Percentiles rank a stretch among this genome's conserved stretches.
Evolutionary conservation across 1,140 invertebrate genomes (phyloP).

Genomic region (Druon quercuslanigerum): DNA sequence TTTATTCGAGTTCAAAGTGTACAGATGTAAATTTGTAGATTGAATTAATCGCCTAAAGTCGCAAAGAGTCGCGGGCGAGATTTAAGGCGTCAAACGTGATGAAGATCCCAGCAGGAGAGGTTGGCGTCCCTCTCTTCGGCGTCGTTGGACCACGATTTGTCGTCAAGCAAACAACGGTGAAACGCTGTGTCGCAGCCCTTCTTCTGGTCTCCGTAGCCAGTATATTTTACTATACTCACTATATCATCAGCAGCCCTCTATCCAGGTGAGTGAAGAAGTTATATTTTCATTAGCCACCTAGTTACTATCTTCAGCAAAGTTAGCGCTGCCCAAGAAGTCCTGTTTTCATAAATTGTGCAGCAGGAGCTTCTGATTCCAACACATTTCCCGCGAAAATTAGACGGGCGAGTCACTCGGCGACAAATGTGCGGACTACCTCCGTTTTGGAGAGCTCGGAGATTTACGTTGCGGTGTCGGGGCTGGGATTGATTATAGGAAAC

Average conservation of each 20-base stretch:
- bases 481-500: constrained; percentile 28
- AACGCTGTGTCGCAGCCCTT: constrained; percentile 82
- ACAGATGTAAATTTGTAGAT: not conserved
- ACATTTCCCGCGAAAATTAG: not conserved
- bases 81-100: constrained; percentile 52
- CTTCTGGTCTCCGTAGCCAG: constrained; percentile 82
- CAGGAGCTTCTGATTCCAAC: not conserved
- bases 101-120: constrained; percentile 69
- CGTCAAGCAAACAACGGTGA: constrained; percentile 82
- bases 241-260: constrained; percentile 82
- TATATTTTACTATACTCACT: constrained; percentile 85
- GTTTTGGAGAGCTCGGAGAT: not conserved
- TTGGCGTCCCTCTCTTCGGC: constrained; percentile 69
- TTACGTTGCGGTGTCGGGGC: not conserved
- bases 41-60: not conserved
- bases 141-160: constrained; percentile 76
- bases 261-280: constrained; percentile 77
- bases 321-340: too few species aligned
- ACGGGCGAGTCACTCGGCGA: not conserved
- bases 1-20: not conserved
- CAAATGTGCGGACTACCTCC: not conserved
- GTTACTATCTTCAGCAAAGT: too few species aligned
- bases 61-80: not conserved
- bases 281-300: too few species aligned
- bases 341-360: too few species aligned